Conservation (phyloP, 2,888 invertebrate genomes). For the Allygus modestus region DNA sequence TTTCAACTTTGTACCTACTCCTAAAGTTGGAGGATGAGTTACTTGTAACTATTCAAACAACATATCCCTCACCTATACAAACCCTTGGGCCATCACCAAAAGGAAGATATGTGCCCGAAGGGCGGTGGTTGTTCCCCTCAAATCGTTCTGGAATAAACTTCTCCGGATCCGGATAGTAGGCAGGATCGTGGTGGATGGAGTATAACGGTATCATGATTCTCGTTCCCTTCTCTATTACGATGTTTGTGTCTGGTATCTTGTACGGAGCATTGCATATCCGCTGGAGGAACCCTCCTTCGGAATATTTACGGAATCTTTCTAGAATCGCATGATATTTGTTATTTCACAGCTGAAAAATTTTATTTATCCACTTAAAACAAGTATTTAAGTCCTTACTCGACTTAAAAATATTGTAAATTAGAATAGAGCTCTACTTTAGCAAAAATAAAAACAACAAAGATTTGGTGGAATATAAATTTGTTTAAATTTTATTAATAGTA, state of each 20-base stretch:
- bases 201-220: neutral
- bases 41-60: too few species aligned
- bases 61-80: slow-evolving; percentile 26
- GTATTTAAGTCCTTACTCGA: neutral
- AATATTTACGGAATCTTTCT: slow-evolving; percentile 26
- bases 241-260: neutral
- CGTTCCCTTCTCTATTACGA: slow-evolving; percentile 1
- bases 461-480: too few species aligned
- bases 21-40: too few species aligned
- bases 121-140: slow-evolving; percentile 28
- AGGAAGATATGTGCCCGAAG: slow-evolving; percentile 21
- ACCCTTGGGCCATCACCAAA: slow-evolving; percentile 36
- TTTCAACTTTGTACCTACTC: too few species aligned
- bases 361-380: neutral
- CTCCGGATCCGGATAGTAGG: slow-evolving; percentile 12
- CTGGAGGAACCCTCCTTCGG: neutral
- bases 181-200: slow-evolving; percentile 20
- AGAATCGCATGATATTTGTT: neutral
- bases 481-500: too few species aligned
- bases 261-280: slow-evolving; percentile 3
- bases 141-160: slow-evolving; percentile 38
- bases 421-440: neutral
- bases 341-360: neutral
- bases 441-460: too few species aligned
- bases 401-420: neutral